A percentile compares a stretch with the other conserved stretches of the same genome.
Conservation (phyloP, 2,888 invertebrate species). For the Agrilus cyanescens region DNA sequence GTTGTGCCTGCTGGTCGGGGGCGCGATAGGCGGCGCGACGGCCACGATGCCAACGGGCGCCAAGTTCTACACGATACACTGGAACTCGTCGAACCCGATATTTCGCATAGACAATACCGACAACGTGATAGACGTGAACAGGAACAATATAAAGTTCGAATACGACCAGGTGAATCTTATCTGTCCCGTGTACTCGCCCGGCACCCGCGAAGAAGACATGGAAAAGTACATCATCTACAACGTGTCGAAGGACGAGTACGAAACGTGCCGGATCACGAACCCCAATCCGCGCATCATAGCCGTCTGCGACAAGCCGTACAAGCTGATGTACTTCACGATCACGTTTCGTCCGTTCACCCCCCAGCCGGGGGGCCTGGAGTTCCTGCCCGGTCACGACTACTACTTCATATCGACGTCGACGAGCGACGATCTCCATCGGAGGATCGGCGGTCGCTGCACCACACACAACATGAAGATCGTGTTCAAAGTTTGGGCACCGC, state of each 20-base stretch:
- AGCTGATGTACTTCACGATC: constrained; percentile 90
- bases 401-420: constrained; percentile 89
- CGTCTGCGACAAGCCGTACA: constrained; percentile 90
- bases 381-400: constrained; percentile 88
- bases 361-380: constrained; percentile 88
- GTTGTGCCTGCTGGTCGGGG: constrained; percentile 21
- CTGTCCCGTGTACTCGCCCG: constrained; percentile 83
- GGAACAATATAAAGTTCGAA: constrained; percentile 79
- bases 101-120: constrained; percentile 96
- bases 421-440: constrained; percentile 80
- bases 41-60: constrained; percentile 34
- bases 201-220: constrained; percentile 77
- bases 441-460: constrained; percentile 85
- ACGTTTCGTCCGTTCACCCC: constrained; percentile 94
- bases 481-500: constrained; percentile 67
- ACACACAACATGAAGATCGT: constrained; percentile 93
- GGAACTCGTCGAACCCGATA: constrained; percentile 37
- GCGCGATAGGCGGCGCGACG: constrained; percentile 14
- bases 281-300: constrained; percentile 88
- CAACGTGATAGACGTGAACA: constrained; percentile 92
- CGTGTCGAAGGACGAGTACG: constrained; percentile 92
- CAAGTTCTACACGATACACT: constrained; percentile 35
- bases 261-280: constrained; percentile 91
- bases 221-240: constrained; percentile 95
- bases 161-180: constrained; percentile 94